These are phyloP conservation scores for Rhegmatorhina hoffmannsi DNA, from an alignment of 2,113 vertebrate species.

Conservation along the genomic window DNA sequence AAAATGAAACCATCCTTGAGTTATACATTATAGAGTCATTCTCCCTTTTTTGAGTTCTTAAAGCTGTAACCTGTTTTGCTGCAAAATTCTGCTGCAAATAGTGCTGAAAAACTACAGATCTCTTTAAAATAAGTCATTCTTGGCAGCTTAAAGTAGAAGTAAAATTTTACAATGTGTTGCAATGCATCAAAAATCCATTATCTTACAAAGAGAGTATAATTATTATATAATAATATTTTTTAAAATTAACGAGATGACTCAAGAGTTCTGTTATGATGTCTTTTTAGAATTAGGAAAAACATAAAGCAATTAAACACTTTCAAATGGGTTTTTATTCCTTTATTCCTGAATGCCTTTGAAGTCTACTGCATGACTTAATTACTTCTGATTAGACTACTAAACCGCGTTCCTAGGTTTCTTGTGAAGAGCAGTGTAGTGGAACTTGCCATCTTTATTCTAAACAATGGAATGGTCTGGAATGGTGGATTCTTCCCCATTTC, in stretches of 20 bases:
- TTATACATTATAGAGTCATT: neutral
- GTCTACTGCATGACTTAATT: neutral
- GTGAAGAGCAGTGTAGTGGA: neutral
- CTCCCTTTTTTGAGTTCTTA: neutral
- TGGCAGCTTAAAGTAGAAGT: neutral
- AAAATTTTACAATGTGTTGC: neutral
- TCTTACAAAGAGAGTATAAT: neutral
- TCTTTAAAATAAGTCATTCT: neutral
- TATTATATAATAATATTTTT: neutral
- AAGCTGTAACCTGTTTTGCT: neutral
- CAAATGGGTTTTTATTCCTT: neutral
- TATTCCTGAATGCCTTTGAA: neutral
- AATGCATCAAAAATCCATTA: neutral
- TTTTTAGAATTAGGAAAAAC: neutral
- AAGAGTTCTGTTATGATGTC: neutral
- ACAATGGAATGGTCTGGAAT: too few relatives aligned
- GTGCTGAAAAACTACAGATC: neutral
- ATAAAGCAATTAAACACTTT: neutral
- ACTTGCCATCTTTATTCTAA: neutral
- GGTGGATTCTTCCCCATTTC: neutral
- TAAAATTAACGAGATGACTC: neutral
- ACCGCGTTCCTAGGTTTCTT: neutral
- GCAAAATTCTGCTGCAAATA: neutral
- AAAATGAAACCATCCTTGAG: neutral
- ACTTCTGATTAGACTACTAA: neutral